phyloP scores from a whole-genome alignment of 2,113 vertebrate genomes.

The Callorhinus ursinus region DNA sequence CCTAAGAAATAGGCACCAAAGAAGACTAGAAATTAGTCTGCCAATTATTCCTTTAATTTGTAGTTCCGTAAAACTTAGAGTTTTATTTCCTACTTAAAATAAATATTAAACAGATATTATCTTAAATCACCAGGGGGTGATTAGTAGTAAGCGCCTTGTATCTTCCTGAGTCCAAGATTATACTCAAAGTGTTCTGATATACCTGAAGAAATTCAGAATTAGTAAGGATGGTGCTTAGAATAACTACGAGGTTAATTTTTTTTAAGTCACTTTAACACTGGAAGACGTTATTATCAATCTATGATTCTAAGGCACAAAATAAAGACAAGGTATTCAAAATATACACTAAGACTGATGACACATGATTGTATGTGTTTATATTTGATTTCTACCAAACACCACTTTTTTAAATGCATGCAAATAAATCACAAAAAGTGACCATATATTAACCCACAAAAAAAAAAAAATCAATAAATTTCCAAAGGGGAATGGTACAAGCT shows the following conservation, averaged over 20 bases:
- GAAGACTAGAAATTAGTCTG: conserved; percentile 13
- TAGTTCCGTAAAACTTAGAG: conserved; percentile 3
- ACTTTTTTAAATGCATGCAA: background rate
- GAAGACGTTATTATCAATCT: background rate
- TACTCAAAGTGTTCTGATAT: background rate
- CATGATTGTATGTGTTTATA: background rate
- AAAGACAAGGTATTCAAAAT: background rate
- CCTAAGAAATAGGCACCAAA: background rate
- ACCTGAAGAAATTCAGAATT: conserved; percentile 45
- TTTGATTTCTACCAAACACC: background rate
- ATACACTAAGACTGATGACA: background rate
- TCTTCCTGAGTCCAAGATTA: background rate
- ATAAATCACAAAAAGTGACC: background rate
- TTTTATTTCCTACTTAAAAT: conserved; percentile 31
- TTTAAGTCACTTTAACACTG: background rate
- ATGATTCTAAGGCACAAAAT: background rate
- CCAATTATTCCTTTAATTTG: background rate
- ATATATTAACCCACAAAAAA: background rate
- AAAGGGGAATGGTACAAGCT: background rate
- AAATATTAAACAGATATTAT: background rate
- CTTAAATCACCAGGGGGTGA: background rate
- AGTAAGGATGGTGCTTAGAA: background rate
- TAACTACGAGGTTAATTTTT: background rate
- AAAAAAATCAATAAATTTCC: background rate
- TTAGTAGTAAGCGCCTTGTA: background rate